phyloP scores from a whole-genome alignment of 2,888 invertebrate species.

The Ormyrus nitidulus region DNA sequence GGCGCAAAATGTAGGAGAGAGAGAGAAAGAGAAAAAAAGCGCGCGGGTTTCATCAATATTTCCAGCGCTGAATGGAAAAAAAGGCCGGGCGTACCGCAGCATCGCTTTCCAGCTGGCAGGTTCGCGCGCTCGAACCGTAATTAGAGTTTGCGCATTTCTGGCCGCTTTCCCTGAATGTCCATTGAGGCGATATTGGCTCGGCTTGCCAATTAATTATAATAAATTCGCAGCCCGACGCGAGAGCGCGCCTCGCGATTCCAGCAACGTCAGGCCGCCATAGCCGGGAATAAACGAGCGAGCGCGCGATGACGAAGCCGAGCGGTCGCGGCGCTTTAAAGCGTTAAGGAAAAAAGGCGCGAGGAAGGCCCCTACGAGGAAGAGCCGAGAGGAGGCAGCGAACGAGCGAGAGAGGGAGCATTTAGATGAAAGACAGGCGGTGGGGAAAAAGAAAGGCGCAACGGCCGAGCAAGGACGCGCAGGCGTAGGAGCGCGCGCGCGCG shows the following conservation, averaged over 20 bases:
- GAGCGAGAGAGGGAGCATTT: conserved; percentile 47
- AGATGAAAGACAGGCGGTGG: conserved; percentile 12
- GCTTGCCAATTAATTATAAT: conserved; percentile 50
- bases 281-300: conserved; percentile 64
- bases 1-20: no score
- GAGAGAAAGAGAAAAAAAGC: background rate
- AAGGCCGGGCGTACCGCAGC: background rate
- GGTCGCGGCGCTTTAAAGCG: conserved; percentile 51
- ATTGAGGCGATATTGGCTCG: conserved; percentile 14
- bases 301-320: conserved; percentile 64
- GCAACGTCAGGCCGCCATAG: conserved; percentile 43
- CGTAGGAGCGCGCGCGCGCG: conserved; percentile 59
- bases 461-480: conserved; percentile 63
- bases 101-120: conserved; percentile 19
- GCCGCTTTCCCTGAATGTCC: background rate
- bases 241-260: background rate
- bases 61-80: conserved; percentile 10
- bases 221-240: conserved; percentile 9
- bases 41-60: conserved; percentile 3
- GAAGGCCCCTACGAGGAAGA: conserved; percentile 12
- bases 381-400: conserved; percentile 17
- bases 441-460: conserved; percentile 33
- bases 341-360: conserved; percentile 12
- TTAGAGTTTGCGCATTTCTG: conserved; percentile 20
- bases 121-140: conserved; percentile 16